Evolutionary conservation across 2,113 vertebrate genomes (phyloP).

Genomic region (Rhadina sibilatrix): DNA sequence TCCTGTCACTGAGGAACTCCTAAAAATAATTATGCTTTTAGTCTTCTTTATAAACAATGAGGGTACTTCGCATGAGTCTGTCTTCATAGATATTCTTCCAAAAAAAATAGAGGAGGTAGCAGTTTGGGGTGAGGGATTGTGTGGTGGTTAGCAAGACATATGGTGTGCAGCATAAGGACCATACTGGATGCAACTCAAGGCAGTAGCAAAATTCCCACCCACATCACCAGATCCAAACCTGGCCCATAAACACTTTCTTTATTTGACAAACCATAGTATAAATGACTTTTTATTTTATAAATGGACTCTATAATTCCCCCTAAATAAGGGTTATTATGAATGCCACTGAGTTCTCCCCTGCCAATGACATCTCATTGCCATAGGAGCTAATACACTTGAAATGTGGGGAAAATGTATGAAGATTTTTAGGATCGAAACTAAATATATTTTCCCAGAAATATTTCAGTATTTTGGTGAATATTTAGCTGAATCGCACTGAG

Average conservation of each 20-base stretch:
- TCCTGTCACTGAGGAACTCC: background rate
- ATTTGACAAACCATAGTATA: slow-evolving; percentile 29
- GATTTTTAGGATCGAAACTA: background rate
- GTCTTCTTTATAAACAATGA: slow-evolving; percentile 16
- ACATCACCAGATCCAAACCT: background rate
- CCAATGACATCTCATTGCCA: background rate
- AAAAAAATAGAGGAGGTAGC: background rate
- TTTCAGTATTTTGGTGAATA: background rate
- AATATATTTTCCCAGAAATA: background rate
- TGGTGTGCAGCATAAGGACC: slow-evolving; percentile 40
- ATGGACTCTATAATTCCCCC: background rate
- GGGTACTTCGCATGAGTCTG: background rate
- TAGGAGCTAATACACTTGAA: background rate
- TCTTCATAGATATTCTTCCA: background rate
- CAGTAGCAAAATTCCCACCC: slow-evolving; percentile 41
- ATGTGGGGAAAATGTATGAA: background rate
- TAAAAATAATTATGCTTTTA: slow-evolving; percentile 30
- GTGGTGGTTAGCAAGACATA: slow-evolving; percentile 50
- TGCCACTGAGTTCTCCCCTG: background rate
- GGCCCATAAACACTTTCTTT: slow-evolving; percentile 12
- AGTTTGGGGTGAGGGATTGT: slow-evolving; percentile 35
- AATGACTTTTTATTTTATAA: background rate
- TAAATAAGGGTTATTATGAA: background rate
- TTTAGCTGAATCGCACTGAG: background rate
- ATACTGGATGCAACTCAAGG: slow-evolving; percentile 31